Conservation (phyloP, 2,797 vertebrate genomes). For the Falco berigora region DNA sequence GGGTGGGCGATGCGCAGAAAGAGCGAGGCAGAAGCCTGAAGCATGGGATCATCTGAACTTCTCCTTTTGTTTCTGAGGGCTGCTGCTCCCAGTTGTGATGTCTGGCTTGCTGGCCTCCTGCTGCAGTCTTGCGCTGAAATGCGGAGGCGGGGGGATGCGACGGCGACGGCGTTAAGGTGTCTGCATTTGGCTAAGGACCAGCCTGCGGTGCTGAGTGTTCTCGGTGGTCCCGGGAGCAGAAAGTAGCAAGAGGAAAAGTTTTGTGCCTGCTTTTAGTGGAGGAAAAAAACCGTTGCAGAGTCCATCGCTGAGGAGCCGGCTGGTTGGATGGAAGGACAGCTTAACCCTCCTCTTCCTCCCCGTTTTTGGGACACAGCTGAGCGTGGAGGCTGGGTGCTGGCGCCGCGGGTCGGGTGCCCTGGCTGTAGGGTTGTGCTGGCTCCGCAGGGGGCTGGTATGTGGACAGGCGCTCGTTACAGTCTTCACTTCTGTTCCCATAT, state of each 20-base stretch:
- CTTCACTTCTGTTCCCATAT: fast-evolving
- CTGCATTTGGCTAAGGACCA: background rate
- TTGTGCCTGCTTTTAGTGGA: background rate
- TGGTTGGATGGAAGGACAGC: background rate
- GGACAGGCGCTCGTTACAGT: background rate
- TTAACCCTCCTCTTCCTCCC: background rate
- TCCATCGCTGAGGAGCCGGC: background rate
- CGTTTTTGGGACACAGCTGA: background rate
- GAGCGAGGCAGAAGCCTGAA: background rate
- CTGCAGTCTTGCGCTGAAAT: background rate
- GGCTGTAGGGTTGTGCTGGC: background rate
- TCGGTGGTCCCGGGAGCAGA: background rate
- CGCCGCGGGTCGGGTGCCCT: background rate
- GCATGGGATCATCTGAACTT: background rate
- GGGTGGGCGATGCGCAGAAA: background rate
- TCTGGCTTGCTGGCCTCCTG: background rate
- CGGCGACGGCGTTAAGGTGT: fast-evolving
- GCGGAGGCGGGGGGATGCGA: background rate
- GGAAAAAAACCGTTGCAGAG: background rate
- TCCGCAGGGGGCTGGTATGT: fast-evolving
- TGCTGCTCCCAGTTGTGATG: background rate
- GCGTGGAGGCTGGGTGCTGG: no score
- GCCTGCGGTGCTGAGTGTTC: background rate
- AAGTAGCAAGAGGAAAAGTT: background rate
- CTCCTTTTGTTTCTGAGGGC: background rate